These are phyloP conservation scores for Corapipo altera DNA, from an alignment of 2,113 vertebrate species.

Conservation along the genomic window DNA sequence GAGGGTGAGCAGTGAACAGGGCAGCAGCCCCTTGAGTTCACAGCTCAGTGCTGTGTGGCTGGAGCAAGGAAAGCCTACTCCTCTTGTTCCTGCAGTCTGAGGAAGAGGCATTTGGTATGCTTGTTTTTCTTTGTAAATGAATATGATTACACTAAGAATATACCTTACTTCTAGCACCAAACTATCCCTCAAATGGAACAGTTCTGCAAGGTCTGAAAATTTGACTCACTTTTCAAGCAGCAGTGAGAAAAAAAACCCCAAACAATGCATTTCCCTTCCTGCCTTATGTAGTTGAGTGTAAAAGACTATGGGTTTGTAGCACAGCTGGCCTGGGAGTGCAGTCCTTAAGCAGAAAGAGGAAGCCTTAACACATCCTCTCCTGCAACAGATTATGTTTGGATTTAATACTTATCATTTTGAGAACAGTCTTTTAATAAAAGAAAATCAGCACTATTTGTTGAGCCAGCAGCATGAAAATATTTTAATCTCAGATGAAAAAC, in stretches of 20 bases:
- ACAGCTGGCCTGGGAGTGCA: not conserved
- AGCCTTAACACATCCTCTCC: not conserved
- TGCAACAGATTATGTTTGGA: not conserved
- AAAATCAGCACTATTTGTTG: not conserved
- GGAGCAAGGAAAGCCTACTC: not conserved
- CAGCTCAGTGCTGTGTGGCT: not conserved
- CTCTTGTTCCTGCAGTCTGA: not conserved
- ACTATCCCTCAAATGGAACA: not conserved
- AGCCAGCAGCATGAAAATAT: not conserved
- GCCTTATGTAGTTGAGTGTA: not conserved
- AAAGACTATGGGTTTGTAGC: not conserved
- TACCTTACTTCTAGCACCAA: not conserved
- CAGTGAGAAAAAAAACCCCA: not conserved
- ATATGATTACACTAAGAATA: not conserved
- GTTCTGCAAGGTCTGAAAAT: not conserved
- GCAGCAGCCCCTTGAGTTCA: not conserved
- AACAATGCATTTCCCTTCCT: not conserved
- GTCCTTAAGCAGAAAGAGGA: not conserved
- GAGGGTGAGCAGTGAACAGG: rapidly evolving
- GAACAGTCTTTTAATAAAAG: not conserved
- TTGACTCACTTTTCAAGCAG: not conserved
- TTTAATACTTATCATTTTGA: not conserved
- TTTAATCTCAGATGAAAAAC: not conserved
- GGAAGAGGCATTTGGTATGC: not conserved
- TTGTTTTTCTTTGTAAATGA: not conserved